Evolutionary conservation across 2,113 vertebrate genomes (phyloP).

Genomic region (chimpanzee (Pan troglodytes)): NHGRI_mPanTro3-v2.1_pri NC_072398.2:173007001-173007500

Average conservation of each 20-base stretch:
- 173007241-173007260: not conserved
- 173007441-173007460: not conserved
- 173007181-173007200: not conserved
- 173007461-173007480: not conserved
- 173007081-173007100: too few species aligned
- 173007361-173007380: not conserved
- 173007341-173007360: not conserved
- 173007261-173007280: not conserved
- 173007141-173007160: not conserved
- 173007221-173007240: not conserved
- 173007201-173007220: not conserved
- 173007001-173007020: too few species aligned
- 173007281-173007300: not conserved
- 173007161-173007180: not conserved
- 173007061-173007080: too few species aligned
- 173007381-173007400: not conserved
- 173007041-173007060: too few species aligned
- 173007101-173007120: too few species aligned
- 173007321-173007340: not conserved
- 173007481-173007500: not conserved
- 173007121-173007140: too few species aligned
- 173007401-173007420: not conserved
- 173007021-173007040: too few species aligned
- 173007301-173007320: not conserved
- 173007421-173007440: not conserved